Conservation (phyloP, 2,113 vertebrate species). For the Pogona vitticeps region DNA sequence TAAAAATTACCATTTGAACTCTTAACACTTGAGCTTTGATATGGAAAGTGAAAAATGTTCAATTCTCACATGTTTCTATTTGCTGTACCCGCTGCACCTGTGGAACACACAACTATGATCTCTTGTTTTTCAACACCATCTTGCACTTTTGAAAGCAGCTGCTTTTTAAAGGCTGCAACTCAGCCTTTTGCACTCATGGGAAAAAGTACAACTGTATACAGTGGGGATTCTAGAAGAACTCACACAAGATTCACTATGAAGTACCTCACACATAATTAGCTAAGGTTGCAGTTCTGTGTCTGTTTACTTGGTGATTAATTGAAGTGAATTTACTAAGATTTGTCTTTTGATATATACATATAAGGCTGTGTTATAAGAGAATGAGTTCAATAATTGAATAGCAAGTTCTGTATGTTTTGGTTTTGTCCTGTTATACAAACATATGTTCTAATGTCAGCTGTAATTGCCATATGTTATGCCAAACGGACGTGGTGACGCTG, state of each 20-base stretch:
- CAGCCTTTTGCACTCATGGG: background rate
- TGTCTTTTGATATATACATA: background rate
- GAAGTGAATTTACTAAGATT: background rate
- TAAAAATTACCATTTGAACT: background rate
- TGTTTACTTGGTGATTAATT: background rate
- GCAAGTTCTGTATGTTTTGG: background rate
- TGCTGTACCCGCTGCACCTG: background rate
- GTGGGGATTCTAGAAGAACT: background rate
- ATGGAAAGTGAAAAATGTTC: no score
- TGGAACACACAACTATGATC: background rate
- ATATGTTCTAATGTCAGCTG: background rate
- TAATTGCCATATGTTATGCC: background rate
- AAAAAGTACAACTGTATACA: no score
- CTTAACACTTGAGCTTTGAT: background rate
- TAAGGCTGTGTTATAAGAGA: background rate
- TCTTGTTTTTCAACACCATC: background rate
- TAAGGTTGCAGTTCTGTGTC: background rate
- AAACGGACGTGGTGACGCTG: no score
- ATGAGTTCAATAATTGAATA: no score
- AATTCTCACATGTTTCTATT: no score
- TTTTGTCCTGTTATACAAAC: background rate
- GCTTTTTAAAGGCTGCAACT: background rate
- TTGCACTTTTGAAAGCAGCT: background rate
- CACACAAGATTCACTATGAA: background rate
- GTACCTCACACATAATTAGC: background rate